Base-by-base conservation (phyloP, 2,797 vertebrate genomes). In the Synanceia verrucosa region DNA sequence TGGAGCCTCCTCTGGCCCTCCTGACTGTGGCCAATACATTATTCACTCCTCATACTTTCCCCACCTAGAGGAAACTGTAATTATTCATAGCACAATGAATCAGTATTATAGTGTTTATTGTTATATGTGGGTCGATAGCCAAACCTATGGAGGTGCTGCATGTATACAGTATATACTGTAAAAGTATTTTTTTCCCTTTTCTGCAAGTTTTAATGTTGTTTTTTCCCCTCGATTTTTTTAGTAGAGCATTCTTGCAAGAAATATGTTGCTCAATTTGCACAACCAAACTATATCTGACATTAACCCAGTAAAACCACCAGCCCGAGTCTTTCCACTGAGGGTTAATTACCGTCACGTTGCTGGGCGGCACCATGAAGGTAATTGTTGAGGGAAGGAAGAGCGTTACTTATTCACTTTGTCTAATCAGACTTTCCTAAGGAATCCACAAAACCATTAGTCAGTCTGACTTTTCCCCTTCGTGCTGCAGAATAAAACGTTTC, bases 351-450 rank as follows among this genome's bases (percentile, higher is more conserved):
- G 34, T 75, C 79, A 70, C 39, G 10, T 57, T 70, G 57, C 63
- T 64, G 50, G 57, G 66, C 14, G 4, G 67, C 70, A 76, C 70
- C 51, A 33, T 51, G 68, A 65, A 65, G 24, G 73, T 81, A 88
- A 80, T 76, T 77, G 70, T 72, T 50, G 61, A 79, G 73, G 36
- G 72, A 48, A 82, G 79, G 69, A 59, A 46, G 61, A 73, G 78
- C 70, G 65, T 82, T 83, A 86, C 70, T 85, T 63, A 78, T 81
- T 86, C 60, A 81, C 76, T 79, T 79, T 55, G 65, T 57, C 76
- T 47, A 79, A 83, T 82, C 70, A 79, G 74, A 78, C 59, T 68
- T 84, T 81, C 46, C 55, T 50, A 59, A 57, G 51, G 24, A 81
- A 64, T 70, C 46, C 65, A 70, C 37, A 56, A n/a, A 76, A 65